These are phyloP conservation scores for Oncorhynchus nerka DNA, from an alignment of 2,113 vertebrate genomes.

Conservation along the genomic window DNA sequence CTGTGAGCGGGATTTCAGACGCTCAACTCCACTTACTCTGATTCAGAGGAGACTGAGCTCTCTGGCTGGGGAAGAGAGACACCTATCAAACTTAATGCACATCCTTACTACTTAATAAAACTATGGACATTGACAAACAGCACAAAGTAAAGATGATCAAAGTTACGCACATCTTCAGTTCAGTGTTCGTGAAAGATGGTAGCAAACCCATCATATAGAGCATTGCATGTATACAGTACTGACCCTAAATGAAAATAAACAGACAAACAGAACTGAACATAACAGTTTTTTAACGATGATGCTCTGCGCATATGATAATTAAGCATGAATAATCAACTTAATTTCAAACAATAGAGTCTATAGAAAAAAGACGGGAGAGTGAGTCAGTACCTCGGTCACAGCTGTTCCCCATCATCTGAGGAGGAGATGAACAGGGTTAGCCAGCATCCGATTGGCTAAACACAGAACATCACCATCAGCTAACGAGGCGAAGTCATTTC, in stretches of 20 bases:
- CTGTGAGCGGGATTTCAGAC: too few species aligned
- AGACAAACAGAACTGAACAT: not conserved
- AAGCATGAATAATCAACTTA: not conserved
- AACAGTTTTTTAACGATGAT: not conserved
- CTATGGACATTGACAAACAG: not conserved
- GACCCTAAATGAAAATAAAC: not conserved
- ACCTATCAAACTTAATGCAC: not conserved
- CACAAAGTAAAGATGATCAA: not conserved
- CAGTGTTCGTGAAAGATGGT: too few species aligned
- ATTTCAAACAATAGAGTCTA: not conserved
- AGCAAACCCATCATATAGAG: too few species aligned
- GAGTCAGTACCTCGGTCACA: constrained; percentile 89
- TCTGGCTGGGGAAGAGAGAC: not conserved
- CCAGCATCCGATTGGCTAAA: constrained; percentile 59
- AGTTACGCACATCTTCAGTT: too few species aligned
- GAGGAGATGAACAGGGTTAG: constrained; percentile 58
- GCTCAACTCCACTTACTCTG: too few species aligned
- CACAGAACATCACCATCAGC: constrained; percentile 49
- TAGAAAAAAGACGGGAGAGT: not conserved
- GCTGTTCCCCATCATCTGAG: constrained; percentile 92
- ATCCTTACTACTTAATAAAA: not conserved
- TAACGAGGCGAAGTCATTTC: constrained; percentile 51
- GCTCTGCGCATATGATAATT: not conserved
- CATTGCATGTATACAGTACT: not conserved
- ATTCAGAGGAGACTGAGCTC: not conserved